Conservation (phyloP, 1,140 invertebrate genomes). For the Apis mellifera region Amel_HAv3.1 CM009936.2:4346501-4347000, state of each 20-base stretch:
- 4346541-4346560: conserved; percentile 3
- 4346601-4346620: conserved; percentile 10
- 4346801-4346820: no score
- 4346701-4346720: neutral
- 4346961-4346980: no score
- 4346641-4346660: conserved; percentile 4
- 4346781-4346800: neutral
- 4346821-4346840: no score
- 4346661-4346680: no score
- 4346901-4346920: no score
- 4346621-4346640: neutral
- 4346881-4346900: no score
- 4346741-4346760: neutral
- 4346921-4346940: no score
- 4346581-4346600: neutral
- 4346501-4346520: conserved; percentile 3
- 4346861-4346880: no score
- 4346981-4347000: no score
- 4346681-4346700: no score
- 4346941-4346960: no score
- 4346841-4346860: no score
- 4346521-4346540: neutral
- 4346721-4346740: neutral
- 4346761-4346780: neutral
- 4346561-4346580: neutral